These are phyloP conservation scores for Chrysomallon squamiferum DNA, from an alignment of 1,140 invertebrate species.

Conservation along the genomic window DNA sequence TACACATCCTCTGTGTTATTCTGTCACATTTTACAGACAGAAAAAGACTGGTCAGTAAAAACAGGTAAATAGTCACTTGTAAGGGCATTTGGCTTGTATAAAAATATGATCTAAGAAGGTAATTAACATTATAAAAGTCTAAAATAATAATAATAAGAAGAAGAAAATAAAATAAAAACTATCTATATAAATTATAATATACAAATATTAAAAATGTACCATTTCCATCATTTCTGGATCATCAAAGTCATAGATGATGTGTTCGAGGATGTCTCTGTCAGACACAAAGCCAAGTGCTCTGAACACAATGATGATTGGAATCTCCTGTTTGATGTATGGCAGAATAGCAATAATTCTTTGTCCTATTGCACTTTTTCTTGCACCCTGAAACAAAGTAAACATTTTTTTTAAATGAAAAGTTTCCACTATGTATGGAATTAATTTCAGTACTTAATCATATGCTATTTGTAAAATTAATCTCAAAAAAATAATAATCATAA, in stretches of 20 bases:
- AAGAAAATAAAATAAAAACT: no score
- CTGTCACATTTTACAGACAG: no score
- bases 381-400: conserved; percentile 73
- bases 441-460: neutral
- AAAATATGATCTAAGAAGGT: no score
- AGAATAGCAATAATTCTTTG: conserved; percentile 97
- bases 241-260: conserved; percentile 98
- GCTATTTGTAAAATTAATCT: neutral
- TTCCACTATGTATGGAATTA: no score
- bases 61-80: no score
- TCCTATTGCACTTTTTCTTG: conserved; percentile 96
- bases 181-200: no score
- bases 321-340: conserved; percentile 98
- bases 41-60: no score
- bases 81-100: no score
- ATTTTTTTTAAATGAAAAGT: conserved; percentile 1
- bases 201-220: no score
- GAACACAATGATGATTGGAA: conserved; percentile 99
- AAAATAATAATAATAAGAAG: no score
- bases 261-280: conserved; percentile 97
- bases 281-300: conserved; percentile 95
- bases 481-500: neutral
- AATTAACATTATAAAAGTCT: no score
- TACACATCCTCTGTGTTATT: neutral
- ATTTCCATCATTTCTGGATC: conserved; percentile 99